A percentile compares a stretch with the other conserved stretches of the same genome.
Conservation (phyloP, 1,140 invertebrate genomes). For the Caenorhabditis tropicalis region DNA sequence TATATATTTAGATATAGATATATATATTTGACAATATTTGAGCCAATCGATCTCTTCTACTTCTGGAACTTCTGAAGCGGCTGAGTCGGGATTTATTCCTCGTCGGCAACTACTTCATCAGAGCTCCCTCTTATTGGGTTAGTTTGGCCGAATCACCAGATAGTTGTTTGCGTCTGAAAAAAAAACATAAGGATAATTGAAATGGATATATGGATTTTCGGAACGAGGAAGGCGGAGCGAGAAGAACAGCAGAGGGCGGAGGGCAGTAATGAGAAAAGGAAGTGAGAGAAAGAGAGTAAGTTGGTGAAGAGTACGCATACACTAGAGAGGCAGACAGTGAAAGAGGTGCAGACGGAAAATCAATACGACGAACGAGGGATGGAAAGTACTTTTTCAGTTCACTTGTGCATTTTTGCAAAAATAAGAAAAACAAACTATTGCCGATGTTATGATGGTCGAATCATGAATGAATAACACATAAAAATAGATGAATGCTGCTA, state of each 20-base stretch:
- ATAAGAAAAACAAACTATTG: too few relatives aligned
- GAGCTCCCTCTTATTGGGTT: slow-evolving; percentile 38
- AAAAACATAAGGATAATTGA: not conserved
- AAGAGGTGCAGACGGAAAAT: slow-evolving; percentile 8
- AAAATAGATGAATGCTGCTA: too few relatives aligned
- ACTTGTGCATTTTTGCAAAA: not conserved
- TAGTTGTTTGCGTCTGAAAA: slow-evolving; percentile 19
- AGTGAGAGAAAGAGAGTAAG: not conserved
- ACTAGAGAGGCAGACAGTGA: not conserved
- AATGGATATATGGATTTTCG: slow-evolving; percentile 34
- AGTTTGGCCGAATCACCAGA: slow-evolving; percentile 40
- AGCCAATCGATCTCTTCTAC: slow-evolving; percentile 22
- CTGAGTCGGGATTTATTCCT: not conserved
- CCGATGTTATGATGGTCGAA: too few relatives aligned
- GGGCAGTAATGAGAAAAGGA: not conserved
- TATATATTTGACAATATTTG: slow-evolving; percentile 34
- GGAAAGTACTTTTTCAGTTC: not conserved
- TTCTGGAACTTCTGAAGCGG: slow-evolving; percentile 17
- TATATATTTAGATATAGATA: too few relatives aligned
- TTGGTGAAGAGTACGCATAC: not conserved
- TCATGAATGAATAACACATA: too few relatives aligned
- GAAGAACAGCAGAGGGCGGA: not conserved
- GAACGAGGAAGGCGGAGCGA: not conserved
- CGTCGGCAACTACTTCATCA: slow-evolving; percentile 24
- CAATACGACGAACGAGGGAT: not conserved